These are phyloP conservation scores for Spermophilus dauricus DNA, from an alignment of 2,113 vertebrate species.

Conservation along the genomic window DNA sequence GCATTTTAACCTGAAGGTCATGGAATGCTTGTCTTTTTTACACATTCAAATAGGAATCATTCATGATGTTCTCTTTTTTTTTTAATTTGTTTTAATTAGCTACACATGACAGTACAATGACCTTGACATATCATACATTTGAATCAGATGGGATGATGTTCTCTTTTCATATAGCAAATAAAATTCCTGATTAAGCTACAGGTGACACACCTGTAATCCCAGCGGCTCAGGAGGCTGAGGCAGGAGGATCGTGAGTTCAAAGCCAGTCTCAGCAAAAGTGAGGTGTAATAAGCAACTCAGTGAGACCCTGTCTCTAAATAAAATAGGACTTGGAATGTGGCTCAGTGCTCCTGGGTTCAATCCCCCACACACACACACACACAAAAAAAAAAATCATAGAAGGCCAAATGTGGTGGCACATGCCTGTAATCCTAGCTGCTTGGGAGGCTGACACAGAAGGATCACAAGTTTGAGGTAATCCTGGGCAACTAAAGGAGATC, in stretches of 20 bases:
- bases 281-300: not conserved
- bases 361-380: too few species aligned
- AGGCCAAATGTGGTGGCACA: not conserved
- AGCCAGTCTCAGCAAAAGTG: not conserved
- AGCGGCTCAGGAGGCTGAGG: not conserved
- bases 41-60: not conserved
- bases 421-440: not conserved
- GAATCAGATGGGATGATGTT: not conserved
- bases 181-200: not conserved
- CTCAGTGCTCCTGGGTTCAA: too few species aligned
- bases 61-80: conserved; percentile 9
- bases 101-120: too few species aligned
- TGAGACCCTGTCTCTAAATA: not conserved
- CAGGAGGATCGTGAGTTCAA: not conserved
- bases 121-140: too few species aligned
- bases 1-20: conserved; percentile 16
- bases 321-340: too few species aligned
- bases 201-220: not conserved
- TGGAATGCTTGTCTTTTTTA: not conserved
- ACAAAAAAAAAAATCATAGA: not conserved
- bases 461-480: too few species aligned
- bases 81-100: too few species aligned
- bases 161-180: conserved; percentile 47
- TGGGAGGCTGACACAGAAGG: too few species aligned
- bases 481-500: too few species aligned